Conservation (phyloP, 2,113 vertebrate species). For the Suricata suricatta region DNA sequence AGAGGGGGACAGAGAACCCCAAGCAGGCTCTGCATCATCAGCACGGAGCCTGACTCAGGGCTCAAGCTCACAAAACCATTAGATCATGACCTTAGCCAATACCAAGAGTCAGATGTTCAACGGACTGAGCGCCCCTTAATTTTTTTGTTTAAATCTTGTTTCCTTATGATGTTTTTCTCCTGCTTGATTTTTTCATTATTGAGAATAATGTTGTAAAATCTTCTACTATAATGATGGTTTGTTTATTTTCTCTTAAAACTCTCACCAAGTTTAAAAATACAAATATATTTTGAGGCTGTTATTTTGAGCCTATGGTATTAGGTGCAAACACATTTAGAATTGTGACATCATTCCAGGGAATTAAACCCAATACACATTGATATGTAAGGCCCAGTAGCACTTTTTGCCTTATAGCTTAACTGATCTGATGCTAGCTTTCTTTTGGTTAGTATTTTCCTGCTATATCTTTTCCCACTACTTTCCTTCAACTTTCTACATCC, state of each 20-base stretch:
- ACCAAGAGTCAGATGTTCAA: too few relatives aligned
- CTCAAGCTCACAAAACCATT: too few relatives aligned
- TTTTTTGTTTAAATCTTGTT: neutral
- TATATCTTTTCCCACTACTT: neutral
- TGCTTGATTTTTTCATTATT: neutral
- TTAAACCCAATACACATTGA: neutral
- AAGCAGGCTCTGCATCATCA: too few relatives aligned
- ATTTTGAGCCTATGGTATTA: neutral
- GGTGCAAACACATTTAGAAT: neutral
- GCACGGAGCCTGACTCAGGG: too few relatives aligned
- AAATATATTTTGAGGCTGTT: neutral
- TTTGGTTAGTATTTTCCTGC: neutral
- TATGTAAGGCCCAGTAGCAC: neutral
- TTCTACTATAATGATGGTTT: neutral
- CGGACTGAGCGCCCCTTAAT: neutral
- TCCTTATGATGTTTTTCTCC: neutral
- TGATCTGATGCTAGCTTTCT: neutral
- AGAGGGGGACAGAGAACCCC: too few relatives aligned
- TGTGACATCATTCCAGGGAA: neutral
- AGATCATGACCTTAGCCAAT: too few relatives aligned
- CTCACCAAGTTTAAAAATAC: neutral
- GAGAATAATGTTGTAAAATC: neutral
- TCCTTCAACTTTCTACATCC: neutral
- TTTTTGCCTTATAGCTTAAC: neutral
- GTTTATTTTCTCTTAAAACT: neutral